Conservation (phyloP, 2,888 invertebrate genomes). For the Masnerella sp. region DNA sequence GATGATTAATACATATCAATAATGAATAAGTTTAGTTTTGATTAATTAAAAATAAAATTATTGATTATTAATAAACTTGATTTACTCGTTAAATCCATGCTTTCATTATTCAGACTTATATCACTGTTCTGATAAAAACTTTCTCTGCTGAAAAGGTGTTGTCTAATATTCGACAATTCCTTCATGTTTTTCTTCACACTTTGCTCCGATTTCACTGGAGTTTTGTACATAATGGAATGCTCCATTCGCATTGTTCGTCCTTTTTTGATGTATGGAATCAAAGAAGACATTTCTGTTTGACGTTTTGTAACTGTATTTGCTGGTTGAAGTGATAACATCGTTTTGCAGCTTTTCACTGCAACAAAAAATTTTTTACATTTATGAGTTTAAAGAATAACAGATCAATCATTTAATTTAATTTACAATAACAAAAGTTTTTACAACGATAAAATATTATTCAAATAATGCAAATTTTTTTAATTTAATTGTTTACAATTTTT, state of each 20-base stretch:
- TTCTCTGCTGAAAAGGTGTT: slow-evolving; percentile 75
- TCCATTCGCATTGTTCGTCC: slow-evolving; percentile 72
- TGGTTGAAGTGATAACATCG: slow-evolving; percentile 72
- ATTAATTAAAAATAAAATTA: slow-evolving; percentile 1
- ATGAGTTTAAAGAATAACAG: background rate
- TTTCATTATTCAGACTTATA: slow-evolving; percentile 68
- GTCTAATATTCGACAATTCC: slow-evolving; percentile 70
- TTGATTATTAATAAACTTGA: slow-evolving; percentile 1
- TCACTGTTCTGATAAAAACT: slow-evolving; percentile 67
- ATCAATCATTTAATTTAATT: background rate
- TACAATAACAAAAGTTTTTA: too few species aligned
- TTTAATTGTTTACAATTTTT: background rate
- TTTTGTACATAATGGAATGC: slow-evolving; percentile 75
- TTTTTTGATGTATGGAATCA: slow-evolving; percentile 74
- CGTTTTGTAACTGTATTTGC: slow-evolving; percentile 68
- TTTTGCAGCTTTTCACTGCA: slow-evolving; percentile 72
- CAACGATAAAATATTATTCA: too few species aligned
- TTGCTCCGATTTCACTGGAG: slow-evolving; percentile 63
- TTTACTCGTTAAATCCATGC: slow-evolving; percentile 72
- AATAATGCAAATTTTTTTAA: background rate
- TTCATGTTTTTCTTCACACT: slow-evolving; percentile 48
- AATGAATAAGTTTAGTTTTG: too few species aligned
- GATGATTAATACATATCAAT: background rate
- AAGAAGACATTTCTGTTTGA: slow-evolving; percentile 68
- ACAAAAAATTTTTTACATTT: too few species aligned